Evolutionary conservation across 2,888 invertebrate species (phyloP), one percentile per base, ranked within the genome.

Genomic region (Ormyrus rosae): DNA sequence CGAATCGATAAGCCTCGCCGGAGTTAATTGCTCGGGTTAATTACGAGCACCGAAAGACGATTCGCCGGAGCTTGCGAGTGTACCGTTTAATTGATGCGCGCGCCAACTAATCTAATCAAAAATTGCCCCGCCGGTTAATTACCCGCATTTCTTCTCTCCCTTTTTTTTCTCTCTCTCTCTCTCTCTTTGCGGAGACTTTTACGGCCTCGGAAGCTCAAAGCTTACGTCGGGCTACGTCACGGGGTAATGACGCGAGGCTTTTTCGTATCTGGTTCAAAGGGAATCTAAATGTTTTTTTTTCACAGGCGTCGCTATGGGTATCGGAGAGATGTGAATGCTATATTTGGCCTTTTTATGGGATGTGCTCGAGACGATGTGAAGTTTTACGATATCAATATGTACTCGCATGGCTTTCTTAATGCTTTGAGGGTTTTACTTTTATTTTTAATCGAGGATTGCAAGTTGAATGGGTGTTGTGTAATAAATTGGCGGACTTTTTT

Each of bases 1-100:
- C 34, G 70, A 67, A 75, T 50, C 51, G 48, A 13, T 3, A 65
- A 53, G 65, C 46, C 55, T 19, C 56, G 56, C 19, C 63, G 61
- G 45, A 60, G 77, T 68, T 81, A 81, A 81, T 81, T 81, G 77
- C 69, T 77, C 64, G 58, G 77, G 77, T 81, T 81, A 81, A 77
- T 81, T 81, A 81, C 58, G 69, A 60, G 71, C 11, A 34, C 71
- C 71, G n/a, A 71, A 71, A 71, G 71, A 61, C 71, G 61, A 71
- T 74, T 74, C 65, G 56, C 34, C 9, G 63, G 61, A 58, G 75
- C 70, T 9, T 9, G 69, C 53, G 6, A 61, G 58, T 55, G 34
- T 48, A 13, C 51, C n/a, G 53, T 81, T 72, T 77, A 73, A 81
- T 77, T 73, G 81, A 77, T 60, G 60, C 72, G 51, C 55, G 5